Conservation (phyloP, 1,140 invertebrate genomes). For the Cephus cinctus region DNA sequence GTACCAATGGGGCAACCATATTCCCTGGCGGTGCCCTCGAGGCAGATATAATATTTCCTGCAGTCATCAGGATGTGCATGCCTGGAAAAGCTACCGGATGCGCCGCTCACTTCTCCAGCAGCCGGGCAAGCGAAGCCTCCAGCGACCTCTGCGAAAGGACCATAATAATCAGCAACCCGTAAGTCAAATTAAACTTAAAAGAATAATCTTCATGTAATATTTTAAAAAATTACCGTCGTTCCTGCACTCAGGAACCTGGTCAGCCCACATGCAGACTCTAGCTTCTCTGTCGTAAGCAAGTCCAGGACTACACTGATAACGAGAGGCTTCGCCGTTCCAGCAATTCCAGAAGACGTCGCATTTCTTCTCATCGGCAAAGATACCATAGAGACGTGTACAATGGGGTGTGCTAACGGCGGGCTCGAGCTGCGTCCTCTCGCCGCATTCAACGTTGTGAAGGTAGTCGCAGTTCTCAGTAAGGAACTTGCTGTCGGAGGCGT, state of each 20-base stretch:
- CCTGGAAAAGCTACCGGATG: constrained; percentile 84
- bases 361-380: constrained; percentile 85
- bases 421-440: constrained; percentile 81
- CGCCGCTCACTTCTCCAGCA: constrained; percentile 73
- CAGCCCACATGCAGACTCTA: constrained; percentile 92
- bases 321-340: constrained; percentile 91
- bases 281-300: constrained; percentile 90
- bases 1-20: constrained; percentile 95
- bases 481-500: constrained; percentile 83
- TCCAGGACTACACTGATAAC: constrained; percentile 92
- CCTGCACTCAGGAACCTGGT: constrained; percentile 88
- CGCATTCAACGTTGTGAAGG: constrained; percentile 93
- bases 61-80: constrained; percentile 94
- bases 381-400: constrained; percentile 86
- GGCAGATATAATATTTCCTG: constrained; percentile 92
- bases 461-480: constrained; percentile 94
- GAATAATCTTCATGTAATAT: constrained; percentile 6
- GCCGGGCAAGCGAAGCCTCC: constrained; percentile 87
- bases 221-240: constrained; percentile 67
- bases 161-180: background rate
- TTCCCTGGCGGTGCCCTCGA: constrained; percentile 85
- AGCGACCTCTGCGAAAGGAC: constrained; percentile 72
- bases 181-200: constrained; percentile 1
- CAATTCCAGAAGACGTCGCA: constrained; percentile 96
- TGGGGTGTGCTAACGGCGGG: constrained; percentile 82